Evolutionary conservation across 2,888 invertebrate genomes (phyloP).

Genomic region (Apamea crenata): DNA sequence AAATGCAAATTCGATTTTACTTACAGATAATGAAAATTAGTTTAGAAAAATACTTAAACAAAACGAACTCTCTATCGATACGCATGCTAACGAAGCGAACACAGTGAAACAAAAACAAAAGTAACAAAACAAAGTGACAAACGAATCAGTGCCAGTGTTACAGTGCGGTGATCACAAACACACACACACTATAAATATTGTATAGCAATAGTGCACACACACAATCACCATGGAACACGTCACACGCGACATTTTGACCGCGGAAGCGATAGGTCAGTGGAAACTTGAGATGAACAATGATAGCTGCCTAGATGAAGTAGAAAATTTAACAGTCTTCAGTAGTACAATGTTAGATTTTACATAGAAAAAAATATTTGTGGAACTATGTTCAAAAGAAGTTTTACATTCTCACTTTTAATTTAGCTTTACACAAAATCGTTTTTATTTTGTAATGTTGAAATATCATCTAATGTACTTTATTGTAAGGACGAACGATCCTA

Average conservation of each 20-base stretch:
- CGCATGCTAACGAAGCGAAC: constrained; percentile 53
- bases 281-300: constrained; percentile 66
- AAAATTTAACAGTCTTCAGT: constrained; percentile 26
- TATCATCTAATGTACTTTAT: not conserved
- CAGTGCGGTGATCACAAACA: constrained; percentile 62
- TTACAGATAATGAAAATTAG: constrained; percentile 51
- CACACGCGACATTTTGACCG: constrained; percentile 81
- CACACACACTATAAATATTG: constrained; percentile 54
- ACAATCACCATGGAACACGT: constrained; percentile 82
- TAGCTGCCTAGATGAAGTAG: constrained; percentile 38
- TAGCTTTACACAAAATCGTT: not conserved
- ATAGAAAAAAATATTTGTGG: constrained; percentile 52
- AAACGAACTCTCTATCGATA: constrained; percentile 63
- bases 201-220: constrained; percentile 59
- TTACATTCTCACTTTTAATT: not conserved
- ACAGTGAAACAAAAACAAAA: constrained; percentile 47
- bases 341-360: constrained; percentile 6
- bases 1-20: not conserved
- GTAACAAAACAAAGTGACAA: constrained; percentile 47
- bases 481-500: not conserved
- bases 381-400: constrained; percentile 26
- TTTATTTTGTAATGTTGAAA: not conserved
- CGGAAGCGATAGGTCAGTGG: constrained; percentile 88
- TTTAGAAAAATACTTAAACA: constrained; percentile 52
- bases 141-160: constrained; percentile 62